Evolutionary conservation across 1,140 invertebrate genomes (phyloP), one percentile per base, ranked within the genome.

Genomic region (Episyrphus balteatus): DNA sequence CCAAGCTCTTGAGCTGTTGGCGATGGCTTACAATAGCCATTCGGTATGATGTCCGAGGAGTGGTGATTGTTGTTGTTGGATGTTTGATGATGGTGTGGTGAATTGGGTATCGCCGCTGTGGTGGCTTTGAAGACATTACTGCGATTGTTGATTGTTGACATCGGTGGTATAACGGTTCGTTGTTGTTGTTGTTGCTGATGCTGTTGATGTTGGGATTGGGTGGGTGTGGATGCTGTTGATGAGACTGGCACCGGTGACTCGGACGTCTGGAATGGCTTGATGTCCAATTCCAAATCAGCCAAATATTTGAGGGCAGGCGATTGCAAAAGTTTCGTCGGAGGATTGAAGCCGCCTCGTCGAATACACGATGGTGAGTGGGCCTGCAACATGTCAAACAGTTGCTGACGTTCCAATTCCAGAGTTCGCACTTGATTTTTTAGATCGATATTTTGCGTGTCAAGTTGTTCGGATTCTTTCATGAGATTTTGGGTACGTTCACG

Each of bases 381-480:
- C 40, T 73, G 73, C 45, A 83, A 61, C 72, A 83, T 80, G 32
- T 81, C 79, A 33, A 80, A 71, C 12, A 84, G 65, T 49, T 73
- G 72, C 39, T 75, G 70, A 49, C 76, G 72, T 43, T 84, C 78
- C 2, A 68, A 75, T 62, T 83, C 79, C 55, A 84, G 56, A 45
- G 75, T 70, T 49, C 82, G 81, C 37, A 88, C 83, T 62, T 91
- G 86, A 17, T 76, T 77, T 64, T 90, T 91, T 26, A 92, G 69
- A 53, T 88, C 83, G 19, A 86, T 77, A 62, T 93, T 93, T 65
- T 90, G 87, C n/a, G 78, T 81, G 65, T 92, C 88, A 13, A 92
- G 68, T 2, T 80, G 78, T 68, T 91, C 87, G 9, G 88, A 88
- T 70, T 93, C 89, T 57, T 85, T 79, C 48, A 92, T 85, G 48